Percentiles rank a stretch among this genome's conserved stretches.
These are phyloP conservation scores for Aquatica leii DNA, from an alignment of 2,888 invertebrate genomes.

Conservation along the genomic window DNA sequence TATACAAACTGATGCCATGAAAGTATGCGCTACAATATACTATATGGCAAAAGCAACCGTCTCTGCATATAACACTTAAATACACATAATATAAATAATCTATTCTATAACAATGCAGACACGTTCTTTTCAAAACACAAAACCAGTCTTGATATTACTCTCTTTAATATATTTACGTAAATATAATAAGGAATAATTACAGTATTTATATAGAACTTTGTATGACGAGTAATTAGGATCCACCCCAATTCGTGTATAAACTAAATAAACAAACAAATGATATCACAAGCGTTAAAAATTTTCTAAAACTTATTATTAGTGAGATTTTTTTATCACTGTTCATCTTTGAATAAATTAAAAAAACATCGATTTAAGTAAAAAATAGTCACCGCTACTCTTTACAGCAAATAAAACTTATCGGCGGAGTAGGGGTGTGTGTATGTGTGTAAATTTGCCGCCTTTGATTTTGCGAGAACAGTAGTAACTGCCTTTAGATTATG, in stretches of 20 bases:
- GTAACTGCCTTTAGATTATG: background rate
- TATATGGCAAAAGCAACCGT: conserved; percentile 12
- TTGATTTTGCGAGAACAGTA: background rate
- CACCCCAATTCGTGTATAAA: conserved; percentile 16
- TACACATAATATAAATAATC: conserved; percentile 7
- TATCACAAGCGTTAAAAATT: conserved; percentile 1
- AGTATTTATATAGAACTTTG: conserved; percentile 3
- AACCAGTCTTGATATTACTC: conserved; percentile 34
- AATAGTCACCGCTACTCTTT: no score
- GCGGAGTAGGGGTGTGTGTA: no score
- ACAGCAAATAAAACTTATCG: no score
- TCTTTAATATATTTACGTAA: conserved; percentile 34
- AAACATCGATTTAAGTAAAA: no score
- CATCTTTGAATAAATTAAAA: background rate
- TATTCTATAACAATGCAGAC: conserved; percentile 8
- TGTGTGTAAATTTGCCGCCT: background rate
- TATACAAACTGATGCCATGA: background rate
- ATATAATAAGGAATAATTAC: conserved; percentile 36
- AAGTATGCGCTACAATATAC: background rate
- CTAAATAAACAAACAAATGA: conserved; percentile 7
- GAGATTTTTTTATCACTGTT: background rate
- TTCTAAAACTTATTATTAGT: background rate
- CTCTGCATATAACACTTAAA: background rate
- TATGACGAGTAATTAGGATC: conserved; percentile 18
- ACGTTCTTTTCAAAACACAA: conserved; percentile 14